Evolutionary conservation across 2,888 invertebrate species (phyloP), one percentile per base, ranked within the genome.

Genomic region (Incurvaria masculella): DNA sequence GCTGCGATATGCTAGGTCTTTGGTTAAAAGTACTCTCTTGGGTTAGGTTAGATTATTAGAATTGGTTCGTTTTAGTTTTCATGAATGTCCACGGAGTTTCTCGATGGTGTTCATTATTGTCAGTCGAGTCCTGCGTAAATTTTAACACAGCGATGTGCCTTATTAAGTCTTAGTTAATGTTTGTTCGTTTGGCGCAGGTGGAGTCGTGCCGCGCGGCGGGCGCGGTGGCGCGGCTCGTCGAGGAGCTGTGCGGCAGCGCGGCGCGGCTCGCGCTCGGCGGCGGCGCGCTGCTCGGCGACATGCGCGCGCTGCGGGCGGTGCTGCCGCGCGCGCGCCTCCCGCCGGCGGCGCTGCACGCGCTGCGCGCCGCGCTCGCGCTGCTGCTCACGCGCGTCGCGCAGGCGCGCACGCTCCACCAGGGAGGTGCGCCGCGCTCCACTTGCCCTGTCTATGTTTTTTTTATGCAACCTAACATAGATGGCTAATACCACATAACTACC

Each of bases 301-400:
- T 57, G 55, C 67, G 69, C 6, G 69, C 69, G 55, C 62, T 73
- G 21, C 54, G 52, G 21, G 55, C 68, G 49, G 52, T 65, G 51
- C 53, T 59, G 23, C 54, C 61, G 45, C 48, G 56, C 59, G 56
- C 57, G 5, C 49, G 57, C 0, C 59, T 57, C 50, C 55, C 61
- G 46, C 54, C 59, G 51, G 55, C 58, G 8, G 60, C 60, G 41
- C 57, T 59, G 21, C 51, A 56, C 41, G 57, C 54, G 26, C 53
- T 60, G 44, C 54, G 51, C 19, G 51, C 56, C 33, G 59, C 61
- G 47, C 54, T 54, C 41, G 52, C 44, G 40, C 55, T 60, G 23
- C 51, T 69, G 52, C 65, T 62, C 27, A 65, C 63, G 49, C 59
- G 65, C 0, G 55, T 66, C 26, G 56, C 56, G 46, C 53, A 53